A percentile compares a stretch with the other conserved stretches of the same genome.
Evolutionary conservation across 2,797 vertebrate species (phyloP).

Genomic region (Poeciliopsis turneri): DNA sequence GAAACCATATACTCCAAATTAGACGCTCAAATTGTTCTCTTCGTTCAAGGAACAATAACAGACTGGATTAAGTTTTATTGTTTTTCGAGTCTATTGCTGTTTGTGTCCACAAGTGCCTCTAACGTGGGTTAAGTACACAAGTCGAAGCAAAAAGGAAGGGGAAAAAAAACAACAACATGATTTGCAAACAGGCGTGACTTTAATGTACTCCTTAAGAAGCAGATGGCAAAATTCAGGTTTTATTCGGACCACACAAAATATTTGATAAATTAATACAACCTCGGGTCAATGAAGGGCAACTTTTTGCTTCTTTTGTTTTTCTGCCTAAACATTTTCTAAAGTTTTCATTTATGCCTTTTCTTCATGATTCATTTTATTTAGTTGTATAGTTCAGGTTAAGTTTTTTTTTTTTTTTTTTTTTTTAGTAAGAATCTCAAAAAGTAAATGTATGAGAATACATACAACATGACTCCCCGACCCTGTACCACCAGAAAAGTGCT

Average conservation of each 20-base stretch:
- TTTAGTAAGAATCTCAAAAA: too few species aligned
- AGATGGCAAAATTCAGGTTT: not conserved
- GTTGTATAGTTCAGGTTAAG: too few species aligned
- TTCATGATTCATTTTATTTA: too few species aligned
- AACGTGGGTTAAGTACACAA: conserved; percentile 28
- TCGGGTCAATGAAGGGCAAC: not conserved
- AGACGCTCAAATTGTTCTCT: conserved; percentile 58
- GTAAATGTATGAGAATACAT: too few species aligned
- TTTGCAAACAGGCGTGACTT: conserved; percentile 1
- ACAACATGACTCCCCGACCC: too few species aligned
- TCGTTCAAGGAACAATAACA: conserved; percentile 60
- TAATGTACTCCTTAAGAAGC: not conserved
- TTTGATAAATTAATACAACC: not conserved
- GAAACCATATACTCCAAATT: conserved; percentile 71
- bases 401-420: too few species aligned
- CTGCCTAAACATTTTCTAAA: not conserved
- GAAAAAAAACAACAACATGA: conserved; percentile 24
- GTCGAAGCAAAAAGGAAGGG: conserved; percentile 29
- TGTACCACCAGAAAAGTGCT: not conserved
- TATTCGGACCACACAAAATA: not conserved
- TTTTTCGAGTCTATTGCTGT: conserved; percentile 40
- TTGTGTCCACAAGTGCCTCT: conserved; percentile 28
- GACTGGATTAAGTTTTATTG: conserved; percentile 50
- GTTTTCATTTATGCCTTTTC: too few species aligned
- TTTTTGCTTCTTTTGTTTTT: not conserved